Evolutionary conservation across 1,140 invertebrate species (phyloP), one percentile per base, ranked within the genome.

Genomic region (Solenopsis fugax): DNA sequence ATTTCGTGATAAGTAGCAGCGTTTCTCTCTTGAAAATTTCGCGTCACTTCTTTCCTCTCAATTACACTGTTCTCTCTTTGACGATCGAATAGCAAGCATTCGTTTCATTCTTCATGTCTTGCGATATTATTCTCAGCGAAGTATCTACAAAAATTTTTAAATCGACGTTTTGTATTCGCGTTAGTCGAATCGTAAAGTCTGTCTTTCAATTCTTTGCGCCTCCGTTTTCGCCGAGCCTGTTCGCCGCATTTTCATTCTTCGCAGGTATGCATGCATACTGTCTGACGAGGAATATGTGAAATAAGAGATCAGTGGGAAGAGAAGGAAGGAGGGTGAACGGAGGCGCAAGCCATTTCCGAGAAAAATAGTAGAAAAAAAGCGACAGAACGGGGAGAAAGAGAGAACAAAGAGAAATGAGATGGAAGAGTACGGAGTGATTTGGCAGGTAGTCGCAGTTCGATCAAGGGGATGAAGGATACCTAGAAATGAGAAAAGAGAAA

Each of bases 381-480:
- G 18, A 16, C 37, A 56, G 56, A 60, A 13, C 48, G 37, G 41
- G 41, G 4, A 41, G 41, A 37, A 13, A 48, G n/a, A 62, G 52
- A 84, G 13, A 84, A 76, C 73, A 69, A 86, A 58, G 77, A 81
- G 60, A 21, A 86, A 58, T 75, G 64, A 73, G 18, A 73, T 6
- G 56, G 50, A 60, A 80, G 75, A 87, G 71, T 56, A 29, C 54
- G 75, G 89, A 86, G 86, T 86, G 81, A 90, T 90, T 88, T 88
- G 72, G 82, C 80, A 84, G 77, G 62, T 86, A 86, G 90, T 90
- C 69, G 81, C 29, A 76, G 52, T 37, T 7, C 37, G 41, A 60
- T 16, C 24, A 10, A 60, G 58, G 12, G 86, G 41, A 80, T 58
- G 41, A 34, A 65, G 37, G 52, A 52, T 52, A 58, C 29, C 5